phyloP scores from a whole-genome alignment of 2,113 vertebrate genomes.

The Mellivora capensis region DNA sequence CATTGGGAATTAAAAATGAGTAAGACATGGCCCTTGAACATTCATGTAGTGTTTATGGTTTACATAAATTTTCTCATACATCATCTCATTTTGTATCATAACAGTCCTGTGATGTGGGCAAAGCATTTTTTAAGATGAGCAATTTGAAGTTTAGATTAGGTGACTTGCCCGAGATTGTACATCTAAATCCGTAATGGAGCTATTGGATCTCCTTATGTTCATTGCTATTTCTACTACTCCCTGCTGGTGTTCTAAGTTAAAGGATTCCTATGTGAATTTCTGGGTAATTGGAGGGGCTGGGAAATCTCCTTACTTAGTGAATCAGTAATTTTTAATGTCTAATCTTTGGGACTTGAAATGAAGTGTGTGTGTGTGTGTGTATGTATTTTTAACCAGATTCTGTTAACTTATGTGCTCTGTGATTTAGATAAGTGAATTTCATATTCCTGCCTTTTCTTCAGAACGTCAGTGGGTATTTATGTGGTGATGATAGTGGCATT shows the following conservation, averaged over 20 bases:
- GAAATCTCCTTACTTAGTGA: not conserved
- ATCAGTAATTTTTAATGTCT: constrained; percentile 38
- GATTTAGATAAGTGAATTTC: constrained; percentile 38
- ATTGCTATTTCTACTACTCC: not conserved
- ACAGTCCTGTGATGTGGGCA: not conserved
- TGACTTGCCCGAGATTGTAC: not conserved
- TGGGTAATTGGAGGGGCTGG: not conserved
- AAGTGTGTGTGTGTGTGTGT: not conserved
- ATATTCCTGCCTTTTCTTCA: not conserved
- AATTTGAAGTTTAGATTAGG: constrained; percentile 14
- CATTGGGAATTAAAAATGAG: constrained; percentile 1
- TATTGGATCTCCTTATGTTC: not conserved
- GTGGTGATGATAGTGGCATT: not conserved
- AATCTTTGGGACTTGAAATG: not conserved
- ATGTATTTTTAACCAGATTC: not conserved
- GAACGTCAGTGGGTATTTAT: not conserved
- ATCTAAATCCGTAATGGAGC: constrained; percentile 2
- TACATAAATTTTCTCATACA: not conserved
- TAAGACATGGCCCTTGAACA: not conserved
- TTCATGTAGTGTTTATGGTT: constrained; percentile 9
- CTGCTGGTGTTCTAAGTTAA: not conserved
- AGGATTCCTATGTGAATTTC: not conserved
- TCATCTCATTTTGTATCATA: not conserved
- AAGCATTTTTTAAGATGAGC: constrained; percentile 5
- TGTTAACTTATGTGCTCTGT: constrained; percentile 26